phyloP scores from a whole-genome alignment of 2,888 invertebrate genomes.

The Stictocephala bisonia region DNA sequence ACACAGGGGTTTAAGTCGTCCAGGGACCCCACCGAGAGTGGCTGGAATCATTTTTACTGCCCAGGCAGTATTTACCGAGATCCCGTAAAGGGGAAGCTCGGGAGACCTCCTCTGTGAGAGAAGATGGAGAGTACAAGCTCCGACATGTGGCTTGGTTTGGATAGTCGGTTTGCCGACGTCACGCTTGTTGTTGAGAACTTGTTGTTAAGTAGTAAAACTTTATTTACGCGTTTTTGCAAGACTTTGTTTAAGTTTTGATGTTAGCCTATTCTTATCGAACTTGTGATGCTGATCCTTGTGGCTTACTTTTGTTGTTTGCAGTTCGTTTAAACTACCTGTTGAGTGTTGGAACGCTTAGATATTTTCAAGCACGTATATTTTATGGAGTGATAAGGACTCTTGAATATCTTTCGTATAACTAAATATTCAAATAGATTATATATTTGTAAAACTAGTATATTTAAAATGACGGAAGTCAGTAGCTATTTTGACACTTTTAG shows the following conservation, averaged over 20 bases:
- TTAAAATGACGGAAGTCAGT: background rate
- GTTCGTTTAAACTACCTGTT: background rate
- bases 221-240: constrained; percentile 22
- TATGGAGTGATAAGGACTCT: constrained; percentile 19
- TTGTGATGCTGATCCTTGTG: constrained; percentile 26
- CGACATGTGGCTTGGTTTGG: background rate
- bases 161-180: background rate
- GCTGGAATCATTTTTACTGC: constrained; percentile 36
- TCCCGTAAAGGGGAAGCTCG: no score
- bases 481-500: background rate
- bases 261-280: constrained; percentile 9
- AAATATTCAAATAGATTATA: constrained; percentile 30
- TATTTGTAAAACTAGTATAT: constrained; percentile 32
- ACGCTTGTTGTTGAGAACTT: constrained; percentile 33
- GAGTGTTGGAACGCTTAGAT: constrained; percentile 14
- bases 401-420: background rate
- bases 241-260: constrained; percentile 34
- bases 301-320: constrained; percentile 8
- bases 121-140: background rate
- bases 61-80: constrained; percentile 2
- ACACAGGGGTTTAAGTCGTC: constrained; percentile 76
- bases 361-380: constrained; percentile 12
- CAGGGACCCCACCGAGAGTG: constrained; percentile 10
- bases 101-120: background rate
- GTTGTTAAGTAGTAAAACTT: constrained; percentile 22